Base-by-base conservation (phyloP, 2,797 vertebrate genomes). In the Pempheris klunzingeri region DNA sequence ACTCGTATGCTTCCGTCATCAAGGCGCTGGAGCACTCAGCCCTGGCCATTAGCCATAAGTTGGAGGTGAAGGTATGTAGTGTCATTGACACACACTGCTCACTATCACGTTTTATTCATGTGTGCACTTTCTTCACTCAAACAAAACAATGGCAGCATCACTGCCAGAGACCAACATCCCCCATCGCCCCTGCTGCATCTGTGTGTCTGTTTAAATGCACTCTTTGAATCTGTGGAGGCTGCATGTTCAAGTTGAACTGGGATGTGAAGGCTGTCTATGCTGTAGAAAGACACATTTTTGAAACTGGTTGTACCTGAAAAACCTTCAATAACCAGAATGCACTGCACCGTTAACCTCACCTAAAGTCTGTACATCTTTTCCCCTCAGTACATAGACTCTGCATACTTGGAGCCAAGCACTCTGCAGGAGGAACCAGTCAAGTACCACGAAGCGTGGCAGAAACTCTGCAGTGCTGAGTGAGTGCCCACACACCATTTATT, bases 391-490 rank as follows among this genome's bases (percentile, higher is more conserved):
- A 97, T 99, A 36, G 97, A 99, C 87, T 99, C 97, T 0, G 96
- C 96, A 1, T 93, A 96, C 84, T 50, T 99, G 94, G 98, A 99
- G 91, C 95, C 93, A 0, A 90, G 82, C 22, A 96, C 95, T 15
- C 86, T 97, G 80, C 95, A 96, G 89, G 97, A 97, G 5, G 97
- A 99, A 30, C 97, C 98, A 0, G 97, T 99, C 20, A 95, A 96
- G 50, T 99, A 98, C 88, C 97, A 99, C 0, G 97, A 98, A 61
- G 98, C 98, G 0, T 99, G 98, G 98, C 98, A 99, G 90, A 98
- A 97, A 52, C 97, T 99, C 14, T 99, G 98, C 82, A 96, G 96
- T 22, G 95, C 97, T 49, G 93, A 98, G 98, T 99, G 84, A 97
- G 98, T 93, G 18, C 50, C 46, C 53, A 54, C 1, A 7, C 6